Conservation (phyloP, 2,113 vertebrate species). For the Drymodes brunneopygia region DNA sequence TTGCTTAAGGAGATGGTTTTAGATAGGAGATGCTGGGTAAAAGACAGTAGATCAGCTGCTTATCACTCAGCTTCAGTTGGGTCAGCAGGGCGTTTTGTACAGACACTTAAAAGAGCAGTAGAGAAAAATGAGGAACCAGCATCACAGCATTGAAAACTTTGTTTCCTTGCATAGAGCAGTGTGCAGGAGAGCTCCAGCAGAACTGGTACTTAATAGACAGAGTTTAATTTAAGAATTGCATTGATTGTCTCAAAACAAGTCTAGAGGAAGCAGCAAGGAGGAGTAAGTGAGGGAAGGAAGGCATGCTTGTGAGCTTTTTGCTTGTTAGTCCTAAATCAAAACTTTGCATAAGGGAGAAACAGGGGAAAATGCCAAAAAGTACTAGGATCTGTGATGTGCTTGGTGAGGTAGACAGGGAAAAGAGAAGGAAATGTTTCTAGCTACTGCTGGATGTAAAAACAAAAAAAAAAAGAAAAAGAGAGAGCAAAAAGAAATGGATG, state of each 20-base stretch:
- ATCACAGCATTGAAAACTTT: neutral
- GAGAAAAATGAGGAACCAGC: neutral
- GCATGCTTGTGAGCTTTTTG: neutral
- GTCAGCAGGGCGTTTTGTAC: neutral
- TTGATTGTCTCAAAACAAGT: neutral
- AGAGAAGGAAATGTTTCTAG: constrained; percentile 28
- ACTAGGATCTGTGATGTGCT: neutral
- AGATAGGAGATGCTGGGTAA: neutral
- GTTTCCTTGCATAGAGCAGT: neutral
- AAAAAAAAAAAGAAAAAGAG: neutral
- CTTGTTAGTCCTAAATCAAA: neutral
- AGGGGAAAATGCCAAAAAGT: neutral
- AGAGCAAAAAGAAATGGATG: neutral
- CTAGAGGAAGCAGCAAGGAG: neutral
- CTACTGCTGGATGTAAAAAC: neutral
- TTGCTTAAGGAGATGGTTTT: constrained; percentile 27
- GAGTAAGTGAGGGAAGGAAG: neutral
- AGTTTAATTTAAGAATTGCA: neutral
- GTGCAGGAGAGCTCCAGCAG: neutral
- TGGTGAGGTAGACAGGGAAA: constrained; percentile 8
- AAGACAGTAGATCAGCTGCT: constrained; percentile 33
- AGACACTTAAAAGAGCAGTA: neutral
- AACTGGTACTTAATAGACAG: neutral
- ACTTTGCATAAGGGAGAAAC: neutral
- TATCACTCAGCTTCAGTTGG: constrained; percentile 19